Conservation (phyloP, 2,797 vertebrate species). For the Eospalax fontanierii region DNA sequence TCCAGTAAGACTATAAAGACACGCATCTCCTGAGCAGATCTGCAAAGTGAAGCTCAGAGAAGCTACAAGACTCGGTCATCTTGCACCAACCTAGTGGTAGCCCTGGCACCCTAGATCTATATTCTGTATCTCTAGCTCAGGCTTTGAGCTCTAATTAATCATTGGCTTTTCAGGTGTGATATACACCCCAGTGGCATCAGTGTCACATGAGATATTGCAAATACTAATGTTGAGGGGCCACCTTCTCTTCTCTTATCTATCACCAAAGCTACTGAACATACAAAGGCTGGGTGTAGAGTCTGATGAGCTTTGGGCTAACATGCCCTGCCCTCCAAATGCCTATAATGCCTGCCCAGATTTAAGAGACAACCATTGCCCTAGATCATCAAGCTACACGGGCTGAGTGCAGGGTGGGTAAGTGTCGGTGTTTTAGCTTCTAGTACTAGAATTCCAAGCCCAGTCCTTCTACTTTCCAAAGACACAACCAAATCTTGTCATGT, state of each 20-base stretch:
- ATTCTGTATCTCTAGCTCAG: not conserved
- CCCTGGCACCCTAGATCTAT: not conserved
- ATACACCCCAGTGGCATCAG: not conserved
- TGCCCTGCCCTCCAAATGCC: not conserved
- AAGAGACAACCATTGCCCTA: not conserved
- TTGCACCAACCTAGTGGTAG: too few species aligned
- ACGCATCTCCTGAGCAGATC: constrained; percentile 1
- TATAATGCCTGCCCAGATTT: not conserved
- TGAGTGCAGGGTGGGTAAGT: accelerated
- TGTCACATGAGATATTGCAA: not conserved
- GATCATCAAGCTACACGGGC: too few species aligned
- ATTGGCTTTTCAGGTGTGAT: not conserved
- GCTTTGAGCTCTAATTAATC: not conserved
- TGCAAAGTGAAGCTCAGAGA: not conserved
- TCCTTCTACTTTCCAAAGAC: not conserved
- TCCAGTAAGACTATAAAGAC: constrained; percentile 26
- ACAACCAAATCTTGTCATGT: not conserved
- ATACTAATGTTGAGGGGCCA: not conserved
- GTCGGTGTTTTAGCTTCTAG: not conserved
- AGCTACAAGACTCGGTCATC: not conserved
- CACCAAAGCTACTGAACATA: accelerated
- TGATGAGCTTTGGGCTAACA: not conserved
- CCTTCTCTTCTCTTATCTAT: not conserved
- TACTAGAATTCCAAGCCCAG: not conserved
- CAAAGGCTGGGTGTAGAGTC: not conserved